phyloP scores from a whole-genome alignment of 2,888 invertebrate species.

The Erebia palarica region DNA sequence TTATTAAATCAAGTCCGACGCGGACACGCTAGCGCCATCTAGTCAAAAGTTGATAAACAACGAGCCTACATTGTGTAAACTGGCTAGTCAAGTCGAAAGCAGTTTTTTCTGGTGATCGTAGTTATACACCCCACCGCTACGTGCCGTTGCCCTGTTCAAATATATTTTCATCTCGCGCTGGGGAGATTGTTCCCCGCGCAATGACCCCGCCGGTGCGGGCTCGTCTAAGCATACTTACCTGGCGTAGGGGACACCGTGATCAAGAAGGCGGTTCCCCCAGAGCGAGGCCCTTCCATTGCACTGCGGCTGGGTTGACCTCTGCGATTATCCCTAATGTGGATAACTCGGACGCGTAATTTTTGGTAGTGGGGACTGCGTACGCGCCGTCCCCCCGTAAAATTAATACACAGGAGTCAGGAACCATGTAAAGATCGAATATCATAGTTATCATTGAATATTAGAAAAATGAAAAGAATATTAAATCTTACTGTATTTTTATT shows the following conservation, averaged over 20 bases:
- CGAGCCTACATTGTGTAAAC: no score
- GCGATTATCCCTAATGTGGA: conserved; percentile 60
- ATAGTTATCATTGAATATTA: no score
- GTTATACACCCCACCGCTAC: conserved; percentile 6
- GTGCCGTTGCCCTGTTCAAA: conserved; percentile 10
- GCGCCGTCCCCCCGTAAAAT: conserved; percentile 36
- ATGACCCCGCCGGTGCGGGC: neutral
- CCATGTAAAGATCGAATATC: no score
- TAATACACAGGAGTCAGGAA: no score
- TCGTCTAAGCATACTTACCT: conserved; percentile 40
- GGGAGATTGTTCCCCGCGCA: conserved; percentile 12
- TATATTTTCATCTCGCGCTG: conserved; percentile 29
- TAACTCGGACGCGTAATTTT: conserved; percentile 60
- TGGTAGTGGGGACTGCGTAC: conserved; percentile 58
- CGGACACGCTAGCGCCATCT: no score
- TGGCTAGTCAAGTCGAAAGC: no score
- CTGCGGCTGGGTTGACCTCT: conserved; percentile 59
- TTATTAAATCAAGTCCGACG: no score
- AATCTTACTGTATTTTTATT: no score
- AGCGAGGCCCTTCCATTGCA: conserved; percentile 57
- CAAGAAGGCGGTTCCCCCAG: conserved; percentile 58
- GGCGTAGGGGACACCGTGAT: conserved; percentile 58
- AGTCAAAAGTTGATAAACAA: no score
- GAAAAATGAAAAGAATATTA: no score
- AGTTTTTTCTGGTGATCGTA: no score